Evolutionary conservation across 2,888 invertebrate species (phyloP).

Genomic region (Sphaerophoria rueppellii): DNA sequence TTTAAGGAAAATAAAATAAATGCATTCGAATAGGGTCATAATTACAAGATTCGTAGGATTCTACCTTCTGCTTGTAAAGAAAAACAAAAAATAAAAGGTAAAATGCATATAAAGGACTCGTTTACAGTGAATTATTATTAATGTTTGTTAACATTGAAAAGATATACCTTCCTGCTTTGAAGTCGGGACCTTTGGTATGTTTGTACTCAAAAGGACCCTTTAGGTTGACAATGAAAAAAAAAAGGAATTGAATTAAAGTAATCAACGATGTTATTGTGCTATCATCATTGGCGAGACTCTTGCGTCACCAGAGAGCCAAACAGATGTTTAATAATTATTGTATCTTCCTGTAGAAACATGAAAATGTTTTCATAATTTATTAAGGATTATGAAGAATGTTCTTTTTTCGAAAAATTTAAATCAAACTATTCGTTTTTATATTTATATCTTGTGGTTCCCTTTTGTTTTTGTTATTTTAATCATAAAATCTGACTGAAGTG

Average conservation of each 20-base stretch:
- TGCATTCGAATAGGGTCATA: neutral
- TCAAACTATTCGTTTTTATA: too few relatives aligned
- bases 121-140: conserved; percentile 50
- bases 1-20: neutral
- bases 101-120: too few relatives aligned
- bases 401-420: conserved; percentile 19
- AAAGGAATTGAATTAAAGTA: conserved; percentile 34
- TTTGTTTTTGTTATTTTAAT: too few relatives aligned
- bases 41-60: neutral
- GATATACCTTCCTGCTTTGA: conserved; percentile 27
- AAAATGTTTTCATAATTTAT: conserved; percentile 63
- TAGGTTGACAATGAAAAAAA: neutral
- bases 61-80: neutral
- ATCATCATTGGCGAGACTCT: conserved; percentile 27
- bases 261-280: conserved; percentile 60
- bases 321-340: conserved; percentile 60
- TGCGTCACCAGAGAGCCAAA: conserved; percentile 47
- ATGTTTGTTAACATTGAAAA: conserved; percentile 64
- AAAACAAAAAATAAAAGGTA: too few relatives aligned
- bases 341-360: conserved; percentile 45
- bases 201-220: conserved; percentile 30
- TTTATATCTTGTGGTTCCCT: too few relatives aligned
- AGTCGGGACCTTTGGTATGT: conserved; percentile 38
- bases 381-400: conserved; percentile 49
- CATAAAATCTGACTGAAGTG: too few relatives aligned